These are phyloP conservation scores for Coregonus ussuriensis DNA, from an alignment of 2,797 vertebrate genomes.

Conservation along the genomic window DNA sequence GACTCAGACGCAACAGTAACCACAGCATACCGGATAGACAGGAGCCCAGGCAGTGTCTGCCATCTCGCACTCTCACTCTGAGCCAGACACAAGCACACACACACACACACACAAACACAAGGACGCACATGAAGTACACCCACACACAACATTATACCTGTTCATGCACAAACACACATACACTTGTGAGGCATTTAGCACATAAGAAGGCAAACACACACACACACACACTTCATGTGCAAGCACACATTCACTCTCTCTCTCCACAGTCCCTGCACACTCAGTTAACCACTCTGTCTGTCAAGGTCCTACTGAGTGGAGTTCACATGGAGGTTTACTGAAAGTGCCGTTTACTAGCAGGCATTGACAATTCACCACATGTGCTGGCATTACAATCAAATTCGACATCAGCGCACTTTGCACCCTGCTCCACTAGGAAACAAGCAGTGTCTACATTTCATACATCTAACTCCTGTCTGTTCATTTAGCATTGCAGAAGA, in stretches of 20 bases:
- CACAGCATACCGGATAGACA: background rate
- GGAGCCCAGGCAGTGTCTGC: slow-evolving; percentile 17
- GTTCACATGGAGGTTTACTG: slow-evolving; percentile 39
- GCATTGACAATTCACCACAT: slow-evolving; percentile 62
- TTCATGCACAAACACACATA: slow-evolving; percentile 7
- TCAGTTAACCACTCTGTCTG: slow-evolving; percentile 30
- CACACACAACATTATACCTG: background rate
- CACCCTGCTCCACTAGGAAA: background rate
- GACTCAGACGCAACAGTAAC: slow-evolving; percentile 36
- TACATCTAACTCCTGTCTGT: background rate
- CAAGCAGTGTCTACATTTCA: slow-evolving; percentile 12
- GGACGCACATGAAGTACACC: no score
- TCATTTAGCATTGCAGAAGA: background rate
- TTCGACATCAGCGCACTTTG: slow-evolving; percentile 9
- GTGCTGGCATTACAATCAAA: slow-evolving; percentile 55
- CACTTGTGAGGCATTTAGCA: background rate
- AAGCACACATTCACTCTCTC: background rate
- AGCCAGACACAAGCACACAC: background rate
- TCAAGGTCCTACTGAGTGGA: slow-evolving; percentile 20
- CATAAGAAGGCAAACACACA: background rate
- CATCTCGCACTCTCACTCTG: slow-evolving; percentile 22
- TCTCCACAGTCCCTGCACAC: slow-evolving; percentile 9
- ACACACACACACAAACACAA: background rate
- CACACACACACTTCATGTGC: background rate
- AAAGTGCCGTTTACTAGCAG: slow-evolving; percentile 53